Percentiles rank a stretch among this genome's conserved stretches.
These are phyloP conservation scores for Scotopteryx bipunctaria DNA, from an alignment of 2,888 invertebrate species.

Conservation along the genomic window DNA sequence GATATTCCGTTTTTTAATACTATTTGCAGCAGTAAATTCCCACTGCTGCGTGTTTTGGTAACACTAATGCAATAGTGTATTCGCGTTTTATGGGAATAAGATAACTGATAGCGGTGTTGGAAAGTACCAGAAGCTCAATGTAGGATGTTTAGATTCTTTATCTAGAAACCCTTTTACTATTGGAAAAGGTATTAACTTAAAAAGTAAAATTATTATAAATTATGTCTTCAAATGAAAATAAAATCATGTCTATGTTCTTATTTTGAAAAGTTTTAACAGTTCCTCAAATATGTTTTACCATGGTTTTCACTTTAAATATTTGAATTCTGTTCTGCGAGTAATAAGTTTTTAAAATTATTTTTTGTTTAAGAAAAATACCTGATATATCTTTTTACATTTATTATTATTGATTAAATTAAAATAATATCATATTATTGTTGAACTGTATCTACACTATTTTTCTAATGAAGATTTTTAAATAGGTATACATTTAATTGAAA, in stretches of 20 bases:
- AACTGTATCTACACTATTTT: too few species aligned
- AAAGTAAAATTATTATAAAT: conserved; percentile 1
- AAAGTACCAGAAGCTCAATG: conserved; percentile 23
- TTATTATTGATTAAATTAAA: too few species aligned
- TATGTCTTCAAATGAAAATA: not conserved
- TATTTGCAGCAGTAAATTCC: conserved; percentile 5
- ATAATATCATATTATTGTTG: too few species aligned
- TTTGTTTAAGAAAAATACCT: too few species aligned
- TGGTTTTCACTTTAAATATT: not conserved
- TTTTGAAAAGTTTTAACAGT: not conserved
- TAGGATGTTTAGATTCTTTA: conserved; percentile 19
- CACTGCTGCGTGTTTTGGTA: conserved; percentile 12
- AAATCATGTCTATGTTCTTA: not conserved
- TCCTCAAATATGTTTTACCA: not conserved
- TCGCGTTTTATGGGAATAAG: conserved; percentile 10
- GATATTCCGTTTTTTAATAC: not conserved
- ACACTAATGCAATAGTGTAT: conserved; percentile 4
- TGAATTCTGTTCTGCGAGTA: too few species aligned
- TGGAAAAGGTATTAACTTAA: conserved; percentile 10
- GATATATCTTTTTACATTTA: too few species aligned
- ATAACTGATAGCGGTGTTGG: conserved; percentile 9
- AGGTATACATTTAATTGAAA: too few species aligned
- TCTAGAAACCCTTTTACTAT: conserved; percentile 19
- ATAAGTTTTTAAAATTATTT: too few species aligned
- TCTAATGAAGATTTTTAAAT: too few species aligned